Percentiles rank a stretch among this genome's conserved stretches.
These are phyloP conservation scores for Eulithis prunata DNA, from an alignment of 2,888 invertebrate genomes.

Conservation along the genomic window DNA sequence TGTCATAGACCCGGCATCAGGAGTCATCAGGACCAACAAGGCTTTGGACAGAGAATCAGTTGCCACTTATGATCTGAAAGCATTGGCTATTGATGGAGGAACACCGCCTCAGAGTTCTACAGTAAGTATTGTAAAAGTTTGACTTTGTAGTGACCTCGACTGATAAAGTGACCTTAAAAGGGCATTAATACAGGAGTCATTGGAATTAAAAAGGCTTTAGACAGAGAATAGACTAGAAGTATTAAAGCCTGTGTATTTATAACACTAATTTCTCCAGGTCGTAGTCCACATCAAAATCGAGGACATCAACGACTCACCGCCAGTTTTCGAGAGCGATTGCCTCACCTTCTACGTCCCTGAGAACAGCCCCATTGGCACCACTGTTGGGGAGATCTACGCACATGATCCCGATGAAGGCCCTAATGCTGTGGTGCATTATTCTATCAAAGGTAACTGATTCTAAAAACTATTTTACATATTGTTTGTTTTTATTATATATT, in stretches of 20 bases:
- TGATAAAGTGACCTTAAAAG: too few species aligned
- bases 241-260: too few species aligned
- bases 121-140: conserved; percentile 52
- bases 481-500: too few species aligned
- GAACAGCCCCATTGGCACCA: conserved; percentile 98
- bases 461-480: too few species aligned
- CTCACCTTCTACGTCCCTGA: conserved; percentile 95
- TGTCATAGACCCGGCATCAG: conserved; percentile 95
- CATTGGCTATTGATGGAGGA: conserved; percentile 95
- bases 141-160: too few species aligned
- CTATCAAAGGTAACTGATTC: conserved; percentile 89
- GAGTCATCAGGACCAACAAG: conserved; percentile 95
- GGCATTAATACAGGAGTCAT: too few species aligned
- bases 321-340: conserved; percentile 94
- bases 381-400: conserved; percentile 95
- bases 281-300: conserved; percentile 92
- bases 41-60: conserved; percentile 96
- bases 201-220: too few species aligned
- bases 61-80: conserved; percentile 92
- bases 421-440: conserved; percentile 96
- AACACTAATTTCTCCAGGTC: conserved; percentile 66
- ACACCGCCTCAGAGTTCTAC: conserved; percentile 89
- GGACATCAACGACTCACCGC: conserved; percentile 96
- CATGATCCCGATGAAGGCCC: conserved; percentile 96
- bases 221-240: too few species aligned